phyloP scores from a whole-genome alignment of 2,888 invertebrate genomes.

The Drosophila neoperkinsi region DNA sequence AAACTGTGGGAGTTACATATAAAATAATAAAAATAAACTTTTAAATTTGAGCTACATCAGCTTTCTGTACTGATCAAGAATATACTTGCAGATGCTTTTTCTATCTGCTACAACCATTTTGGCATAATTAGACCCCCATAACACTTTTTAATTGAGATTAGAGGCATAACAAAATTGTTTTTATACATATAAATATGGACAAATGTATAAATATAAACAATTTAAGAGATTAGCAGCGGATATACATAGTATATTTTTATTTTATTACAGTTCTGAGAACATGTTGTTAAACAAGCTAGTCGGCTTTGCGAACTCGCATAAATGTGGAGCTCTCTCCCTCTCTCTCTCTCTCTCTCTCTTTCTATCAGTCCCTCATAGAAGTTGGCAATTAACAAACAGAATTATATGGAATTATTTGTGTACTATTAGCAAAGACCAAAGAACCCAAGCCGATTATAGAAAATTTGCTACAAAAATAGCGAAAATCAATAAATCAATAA shows the following conservation, averaged over 20 bases:
- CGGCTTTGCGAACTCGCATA: background rate
- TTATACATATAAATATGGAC: background rate
- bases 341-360: background rate
- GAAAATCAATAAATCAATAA: background rate
- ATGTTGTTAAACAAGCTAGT: conserved; percentile 2
- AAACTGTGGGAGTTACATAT: background rate
- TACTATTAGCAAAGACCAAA: background rate
- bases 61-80: background rate
- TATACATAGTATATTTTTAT: background rate
- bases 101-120: background rate
- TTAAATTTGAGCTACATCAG: background rate
- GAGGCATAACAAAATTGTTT: background rate
- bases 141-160: background rate
- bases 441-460: background rate
- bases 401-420: background rate
- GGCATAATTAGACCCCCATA: background rate
- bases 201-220: background rate
- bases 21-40: background rate
- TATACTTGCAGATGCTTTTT: background rate
- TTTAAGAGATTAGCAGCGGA: background rate
- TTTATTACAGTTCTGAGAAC: background rate
- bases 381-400: background rate
- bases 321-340: background rate
- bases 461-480: background rate
- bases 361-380: background rate